These are phyloP conservation scores for Karalla daura DNA, from an alignment of 2,797 vertebrate species.

Conservation along the genomic window DNA sequence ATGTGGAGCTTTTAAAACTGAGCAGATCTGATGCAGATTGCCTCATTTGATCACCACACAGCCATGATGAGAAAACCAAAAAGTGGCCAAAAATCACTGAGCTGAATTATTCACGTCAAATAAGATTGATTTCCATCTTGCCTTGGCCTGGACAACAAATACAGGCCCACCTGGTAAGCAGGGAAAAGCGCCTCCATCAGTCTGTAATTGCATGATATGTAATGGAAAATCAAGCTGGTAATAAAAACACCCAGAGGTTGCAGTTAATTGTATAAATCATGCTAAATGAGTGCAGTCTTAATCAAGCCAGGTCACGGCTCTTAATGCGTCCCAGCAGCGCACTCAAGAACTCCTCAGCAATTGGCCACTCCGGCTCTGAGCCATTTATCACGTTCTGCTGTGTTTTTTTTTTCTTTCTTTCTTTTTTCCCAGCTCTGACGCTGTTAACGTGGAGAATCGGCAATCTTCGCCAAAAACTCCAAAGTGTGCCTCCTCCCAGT, in stretches of 20 bases:
- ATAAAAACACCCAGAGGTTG: not conserved
- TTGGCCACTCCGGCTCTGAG: not conserved
- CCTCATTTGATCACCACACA: not conserved
- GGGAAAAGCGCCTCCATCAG: not conserved
- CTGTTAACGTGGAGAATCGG: slow-evolving; percentile 8
- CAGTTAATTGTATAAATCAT: slow-evolving; percentile 23
- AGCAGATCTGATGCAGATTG: not conserved
- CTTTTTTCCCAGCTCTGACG: not conserved
- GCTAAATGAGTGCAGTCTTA: slow-evolving; percentile 10
- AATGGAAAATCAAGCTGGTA: slow-evolving; percentile 4
- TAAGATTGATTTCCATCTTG: slow-evolving; percentile 5
- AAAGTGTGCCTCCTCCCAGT: slow-evolving; percentile 57
- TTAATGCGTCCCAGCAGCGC: not conserved
- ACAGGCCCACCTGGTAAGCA: slow-evolving; percentile 1
- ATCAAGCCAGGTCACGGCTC: slow-evolving; percentile 27
- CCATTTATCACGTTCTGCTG: not conserved
- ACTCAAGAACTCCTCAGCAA: not conserved
- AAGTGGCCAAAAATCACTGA: not conserved
- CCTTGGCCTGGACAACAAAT: not conserved
- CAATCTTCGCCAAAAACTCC: slow-evolving; percentile 26
- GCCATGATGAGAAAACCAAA: not conserved
- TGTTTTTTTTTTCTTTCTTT: not conserved
- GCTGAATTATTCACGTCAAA: not conserved
- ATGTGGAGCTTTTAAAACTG: not conserved
- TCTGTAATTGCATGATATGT: not conserved